Conservation (phyloP, 2,888 invertebrate genomes). For the Diplolepis rosae region DNA sequence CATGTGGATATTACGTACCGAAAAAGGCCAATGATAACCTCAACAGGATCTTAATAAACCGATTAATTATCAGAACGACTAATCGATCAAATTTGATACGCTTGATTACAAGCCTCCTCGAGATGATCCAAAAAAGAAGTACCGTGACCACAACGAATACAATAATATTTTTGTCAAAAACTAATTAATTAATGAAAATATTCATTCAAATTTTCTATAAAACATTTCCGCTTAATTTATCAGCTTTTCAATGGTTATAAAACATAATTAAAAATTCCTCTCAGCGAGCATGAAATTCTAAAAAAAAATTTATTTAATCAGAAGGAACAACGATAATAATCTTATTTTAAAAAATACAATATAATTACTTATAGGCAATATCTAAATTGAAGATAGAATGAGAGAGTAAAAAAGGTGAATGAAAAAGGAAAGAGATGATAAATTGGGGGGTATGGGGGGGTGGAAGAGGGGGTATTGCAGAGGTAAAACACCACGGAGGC, state of each 20-base stretch:
- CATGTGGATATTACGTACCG: constrained; percentile 8
- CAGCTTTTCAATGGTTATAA: neutral
- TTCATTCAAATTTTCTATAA: too few species aligned
- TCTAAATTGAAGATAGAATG: constrained; percentile 33
- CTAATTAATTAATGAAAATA: too few species aligned
- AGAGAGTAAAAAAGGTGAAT: constrained; percentile 38
- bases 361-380: constrained; percentile 32
- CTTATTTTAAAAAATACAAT: neutral
- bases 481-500: constrained; percentile 47
- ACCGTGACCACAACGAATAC: neutral
- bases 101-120: constrained; percentile 37
- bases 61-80: constrained; percentile 22
- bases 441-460: constrained; percentile 22
- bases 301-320: neutral
- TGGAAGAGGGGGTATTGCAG: constrained; percentile 34
- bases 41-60: constrained; percentile 21
- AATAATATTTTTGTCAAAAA: neutral
- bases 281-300: neutral
- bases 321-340: neutral
- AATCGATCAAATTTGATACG: constrained; percentile 47
- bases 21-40: constrained; percentile 23
- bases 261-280: neutral
- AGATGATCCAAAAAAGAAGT: neutral
- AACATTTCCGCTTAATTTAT: neutral
- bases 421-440: constrained; percentile 32